Evolutionary conservation across 2,113 vertebrate species (phyloP).

Genomic region (Chloropsis cyanopogon): DNA sequence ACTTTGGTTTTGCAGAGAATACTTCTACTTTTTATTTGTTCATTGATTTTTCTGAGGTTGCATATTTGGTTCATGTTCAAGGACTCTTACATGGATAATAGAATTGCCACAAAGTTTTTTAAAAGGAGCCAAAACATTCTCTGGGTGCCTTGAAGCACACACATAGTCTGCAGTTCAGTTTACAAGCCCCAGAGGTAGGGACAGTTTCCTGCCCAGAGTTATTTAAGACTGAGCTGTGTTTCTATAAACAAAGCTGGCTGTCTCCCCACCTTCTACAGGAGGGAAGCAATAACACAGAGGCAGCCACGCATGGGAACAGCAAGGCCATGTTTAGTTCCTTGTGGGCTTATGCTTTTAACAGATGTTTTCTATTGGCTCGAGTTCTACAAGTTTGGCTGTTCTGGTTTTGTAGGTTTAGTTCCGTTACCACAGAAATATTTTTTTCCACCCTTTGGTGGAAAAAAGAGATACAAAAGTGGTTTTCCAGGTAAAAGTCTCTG

Average conservation of each 20-base stretch:
- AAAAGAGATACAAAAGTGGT: neutral
- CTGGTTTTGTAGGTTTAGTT: neutral
- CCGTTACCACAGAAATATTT: neutral
- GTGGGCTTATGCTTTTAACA: neutral
- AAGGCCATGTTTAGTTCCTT: neutral
- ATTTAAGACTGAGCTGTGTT: neutral
- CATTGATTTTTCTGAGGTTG: neutral
- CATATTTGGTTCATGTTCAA: neutral
- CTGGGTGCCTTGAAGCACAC: neutral
- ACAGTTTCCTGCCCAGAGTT: neutral
- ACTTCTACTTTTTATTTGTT: neutral
- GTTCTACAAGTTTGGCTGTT: neutral
- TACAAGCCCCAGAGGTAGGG: no score
- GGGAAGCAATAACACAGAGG: neutral
- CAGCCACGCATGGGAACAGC: neutral
- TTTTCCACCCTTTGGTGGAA: neutral
- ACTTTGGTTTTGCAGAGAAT: neutral
- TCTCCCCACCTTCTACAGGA: neutral
- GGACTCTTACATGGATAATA: neutral
- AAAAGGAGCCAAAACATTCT: neutral
- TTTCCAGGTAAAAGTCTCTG: neutral
- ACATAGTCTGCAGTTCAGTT: neutral
- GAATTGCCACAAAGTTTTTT: accelerated
- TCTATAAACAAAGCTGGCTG: neutral
- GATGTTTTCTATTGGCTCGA: neutral